Evolutionary conservation across 2,888 invertebrate genomes (phyloP).

Genomic region (Oligia latruncula): DNA sequence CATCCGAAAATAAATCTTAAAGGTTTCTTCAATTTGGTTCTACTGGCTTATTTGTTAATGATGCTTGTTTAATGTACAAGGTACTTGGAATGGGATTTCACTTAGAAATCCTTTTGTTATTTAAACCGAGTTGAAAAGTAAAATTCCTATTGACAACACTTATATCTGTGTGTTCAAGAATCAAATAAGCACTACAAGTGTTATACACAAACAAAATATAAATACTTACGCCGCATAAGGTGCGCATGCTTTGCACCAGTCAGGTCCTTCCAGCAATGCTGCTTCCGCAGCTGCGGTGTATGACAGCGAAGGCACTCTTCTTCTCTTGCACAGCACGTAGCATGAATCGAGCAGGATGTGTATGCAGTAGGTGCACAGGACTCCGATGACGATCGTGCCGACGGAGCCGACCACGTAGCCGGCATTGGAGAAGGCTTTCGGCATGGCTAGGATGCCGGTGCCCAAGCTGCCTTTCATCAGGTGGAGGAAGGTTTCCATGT

Average conservation of each 20-base stretch:
- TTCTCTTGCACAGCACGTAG: slow-evolving; percentile 91
- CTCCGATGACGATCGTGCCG: slow-evolving; percentile 95
- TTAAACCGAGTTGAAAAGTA: neutral
- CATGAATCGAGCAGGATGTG: slow-evolving; percentile 94
- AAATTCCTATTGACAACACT: neutral
- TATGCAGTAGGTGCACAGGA: slow-evolving; percentile 98
- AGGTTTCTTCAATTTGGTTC: neutral
- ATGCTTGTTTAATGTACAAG: neutral
- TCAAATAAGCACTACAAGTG: neutral
- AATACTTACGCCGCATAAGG: slow-evolving; percentile 92
- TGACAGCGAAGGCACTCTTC: slow-evolving; percentile 91
- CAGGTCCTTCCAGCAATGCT: slow-evolving; percentile 94
- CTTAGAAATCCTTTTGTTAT: neutral
- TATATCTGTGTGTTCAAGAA: neutral
- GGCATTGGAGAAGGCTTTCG: slow-evolving; percentile 95
- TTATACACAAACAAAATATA: neutral
- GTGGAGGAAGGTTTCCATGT: slow-evolving; percentile 95
- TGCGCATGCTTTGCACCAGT: slow-evolving; percentile 91
- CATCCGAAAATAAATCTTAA: neutral
- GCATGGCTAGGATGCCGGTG: slow-evolving; percentile 97
- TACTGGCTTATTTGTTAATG: neutral
- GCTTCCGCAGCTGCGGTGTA: slow-evolving; percentile 95
- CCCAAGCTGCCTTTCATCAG: slow-evolving; percentile 97
- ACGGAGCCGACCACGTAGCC: slow-evolving; percentile 95
- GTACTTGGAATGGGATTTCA: neutral